Evolutionary conservation across 1,140 invertebrate species (phyloP).

Genomic region (Drosophila trapezifrons): DNA sequence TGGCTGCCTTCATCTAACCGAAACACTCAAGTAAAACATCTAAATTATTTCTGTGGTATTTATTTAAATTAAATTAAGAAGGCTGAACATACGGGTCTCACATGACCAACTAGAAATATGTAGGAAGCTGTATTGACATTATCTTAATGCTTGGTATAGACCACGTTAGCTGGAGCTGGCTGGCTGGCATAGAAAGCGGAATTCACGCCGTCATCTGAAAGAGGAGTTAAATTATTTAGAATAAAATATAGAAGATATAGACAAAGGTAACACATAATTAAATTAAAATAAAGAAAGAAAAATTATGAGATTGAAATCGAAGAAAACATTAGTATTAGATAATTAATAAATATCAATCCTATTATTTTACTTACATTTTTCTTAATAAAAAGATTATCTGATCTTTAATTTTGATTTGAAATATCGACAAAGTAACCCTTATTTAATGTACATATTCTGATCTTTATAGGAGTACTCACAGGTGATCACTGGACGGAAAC

Average conservation of each 20-base stretch:
- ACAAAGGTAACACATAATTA: background rate
- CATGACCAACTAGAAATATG: slow-evolving; percentile 17
- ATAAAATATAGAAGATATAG: background rate
- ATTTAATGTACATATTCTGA: background rate
- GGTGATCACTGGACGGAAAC: slow-evolving; percentile 73
- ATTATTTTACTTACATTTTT: too few relatives aligned
- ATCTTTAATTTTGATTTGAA: background rate
- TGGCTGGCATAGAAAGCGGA: slow-evolving; percentile 67
- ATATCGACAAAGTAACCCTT: too few relatives aligned
- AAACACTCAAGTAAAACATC: background rate
- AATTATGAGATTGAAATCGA: background rate
- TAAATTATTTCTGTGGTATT: slow-evolving; percentile 2
- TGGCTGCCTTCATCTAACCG: slow-evolving; percentile 9
- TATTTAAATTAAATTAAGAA: slow-evolving; percentile 31
- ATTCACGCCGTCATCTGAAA: slow-evolving; percentile 72
- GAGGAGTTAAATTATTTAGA: background rate
- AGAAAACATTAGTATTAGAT: too few relatives aligned
- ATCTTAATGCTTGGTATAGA: slow-evolving; percentile 56
- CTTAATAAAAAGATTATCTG: too few relatives aligned
- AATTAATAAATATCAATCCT: too few relatives aligned
- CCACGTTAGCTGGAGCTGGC: slow-evolving; percentile 66
- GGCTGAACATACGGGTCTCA: slow-evolving; percentile 23
- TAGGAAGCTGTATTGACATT: slow-evolving; percentile 3
- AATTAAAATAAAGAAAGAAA: background rate
- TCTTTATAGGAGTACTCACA: slow-evolving; percentile 49